A percentile compares a stretch with the other conserved stretches of the same genome.
These are phyloP conservation scores for Blastomussa wellsi DNA, from an alignment of 92 coral and sea anemone species.

Conservation along the genomic window DNA sequence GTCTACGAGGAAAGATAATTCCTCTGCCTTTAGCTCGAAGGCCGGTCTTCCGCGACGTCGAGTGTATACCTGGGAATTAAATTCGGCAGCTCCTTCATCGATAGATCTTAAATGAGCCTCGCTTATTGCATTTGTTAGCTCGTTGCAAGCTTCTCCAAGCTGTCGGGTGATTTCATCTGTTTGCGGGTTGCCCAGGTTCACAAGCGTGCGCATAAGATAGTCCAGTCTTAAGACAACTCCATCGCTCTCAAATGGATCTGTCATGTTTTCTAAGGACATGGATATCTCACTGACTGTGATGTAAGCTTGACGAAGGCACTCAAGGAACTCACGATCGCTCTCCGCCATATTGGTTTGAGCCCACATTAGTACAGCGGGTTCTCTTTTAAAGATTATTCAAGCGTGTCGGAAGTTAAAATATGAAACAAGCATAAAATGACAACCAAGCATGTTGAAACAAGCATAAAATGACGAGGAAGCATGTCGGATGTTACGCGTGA, in stretches of 20 bases:
- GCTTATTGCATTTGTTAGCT: not conserved
- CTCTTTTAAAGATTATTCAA: no score
- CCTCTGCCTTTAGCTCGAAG: conserved; percentile 9
- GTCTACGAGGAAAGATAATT: conserved; percentile 29
- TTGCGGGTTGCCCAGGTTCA: no score
- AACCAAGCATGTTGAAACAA: no score
- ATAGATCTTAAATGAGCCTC: not conserved
- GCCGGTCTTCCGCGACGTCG: conserved; percentile 5
- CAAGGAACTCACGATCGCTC: no score
- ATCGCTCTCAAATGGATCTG: no score
- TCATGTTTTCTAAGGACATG: no score
- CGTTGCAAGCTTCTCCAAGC: conserved; percentile 6
- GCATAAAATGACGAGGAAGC: no score
- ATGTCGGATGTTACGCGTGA: no score
- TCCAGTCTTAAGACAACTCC: no score
- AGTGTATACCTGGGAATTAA: not conserved
- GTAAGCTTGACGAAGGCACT: not conserved
- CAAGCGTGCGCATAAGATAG: no score
- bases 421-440: no score
- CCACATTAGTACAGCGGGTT: not conserved
- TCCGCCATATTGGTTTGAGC: not conserved
- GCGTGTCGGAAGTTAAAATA: no score
- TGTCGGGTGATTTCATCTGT: conserved; percentile 23
- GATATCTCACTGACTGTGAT: not conserved
- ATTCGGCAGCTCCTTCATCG: not conserved